Percentiles rank a stretch among this genome's conserved stretches.
Conservation (phyloP, 2,888 invertebrate species). For the Pterobdella sp. region DNA sequence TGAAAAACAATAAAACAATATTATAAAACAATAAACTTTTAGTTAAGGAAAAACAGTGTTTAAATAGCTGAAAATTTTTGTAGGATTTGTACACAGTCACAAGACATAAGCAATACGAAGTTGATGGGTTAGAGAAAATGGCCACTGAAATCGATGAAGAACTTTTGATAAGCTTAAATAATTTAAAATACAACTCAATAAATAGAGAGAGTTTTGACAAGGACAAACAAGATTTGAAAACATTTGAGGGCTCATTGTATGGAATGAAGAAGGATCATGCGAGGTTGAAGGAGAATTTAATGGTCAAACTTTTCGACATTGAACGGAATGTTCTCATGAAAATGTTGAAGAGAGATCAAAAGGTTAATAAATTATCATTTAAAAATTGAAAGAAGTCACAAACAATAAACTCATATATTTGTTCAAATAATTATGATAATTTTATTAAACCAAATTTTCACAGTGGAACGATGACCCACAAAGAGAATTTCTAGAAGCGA, state of each 20-base stretch:
- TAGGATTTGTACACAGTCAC: not conserved
- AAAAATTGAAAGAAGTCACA: too few species aligned
- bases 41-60: not conserved
- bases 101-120: not conserved
- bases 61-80: not conserved
- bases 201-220: not conserved
- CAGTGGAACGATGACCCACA: not conserved
- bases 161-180: not conserved
- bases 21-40: too few species aligned
- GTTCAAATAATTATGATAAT: too few species aligned
- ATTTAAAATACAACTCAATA: not conserved
- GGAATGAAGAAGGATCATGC: conserved; percentile 2
- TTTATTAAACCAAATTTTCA: too few species aligned
- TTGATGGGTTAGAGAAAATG: not conserved
- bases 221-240: not conserved
- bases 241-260: not conserved
- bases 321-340: too few species aligned
- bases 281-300: not conserved
- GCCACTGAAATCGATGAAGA: not conserved
- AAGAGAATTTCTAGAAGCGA: not conserved
- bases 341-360: not conserved
- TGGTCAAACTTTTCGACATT: too few species aligned
- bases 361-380: too few species aligned
- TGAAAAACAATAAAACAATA: not conserved
- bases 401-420: too few species aligned